phyloP scores from a whole-genome alignment of 2,797 vertebrate species.

The Danio tinwini region DNA sequence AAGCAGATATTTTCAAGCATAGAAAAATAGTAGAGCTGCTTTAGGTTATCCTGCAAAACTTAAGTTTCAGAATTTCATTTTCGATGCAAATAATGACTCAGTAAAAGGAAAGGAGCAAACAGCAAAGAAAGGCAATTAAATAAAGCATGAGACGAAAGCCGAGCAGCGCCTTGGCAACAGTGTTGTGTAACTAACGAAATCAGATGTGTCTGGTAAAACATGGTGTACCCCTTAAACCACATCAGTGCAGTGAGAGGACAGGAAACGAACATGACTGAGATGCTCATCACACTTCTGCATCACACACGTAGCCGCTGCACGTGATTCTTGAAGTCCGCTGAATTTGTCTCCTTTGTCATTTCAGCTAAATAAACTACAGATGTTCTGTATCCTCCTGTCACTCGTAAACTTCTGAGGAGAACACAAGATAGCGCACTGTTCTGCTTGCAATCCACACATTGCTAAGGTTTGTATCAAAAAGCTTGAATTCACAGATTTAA shows the following conservation, averaged over 20 bases:
- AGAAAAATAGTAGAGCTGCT: background rate
- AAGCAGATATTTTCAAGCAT: background rate
- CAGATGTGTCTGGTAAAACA: constrained; percentile 19
- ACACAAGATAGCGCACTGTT: background rate
- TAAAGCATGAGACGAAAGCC: background rate
- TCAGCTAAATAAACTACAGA: background rate
- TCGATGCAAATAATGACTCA: background rate
- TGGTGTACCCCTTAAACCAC: constrained; percentile 18
- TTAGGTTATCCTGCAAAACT: background rate
- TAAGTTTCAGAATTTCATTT: constrained; percentile 7
- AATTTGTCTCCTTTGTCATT: background rate
- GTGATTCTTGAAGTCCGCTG: background rate
- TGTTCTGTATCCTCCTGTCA: background rate
- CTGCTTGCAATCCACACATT: too few species aligned
- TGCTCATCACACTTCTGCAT: background rate
- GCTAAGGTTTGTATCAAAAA: too few species aligned
- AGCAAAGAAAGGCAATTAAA: background rate
- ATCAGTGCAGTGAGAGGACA: constrained; percentile 1
- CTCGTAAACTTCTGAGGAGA: background rate
- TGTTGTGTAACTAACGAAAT: constrained; percentile 7
- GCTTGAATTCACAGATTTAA: too few species aligned
- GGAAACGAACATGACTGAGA: constrained; percentile 1
- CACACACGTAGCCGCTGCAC: background rate
- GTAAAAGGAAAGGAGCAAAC: background rate
- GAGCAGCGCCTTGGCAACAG: background rate